A percentile compares a stretch with the other conserved stretches of the same genome.
These are phyloP conservation scores for Willisornis vidua DNA, from an alignment of 2,113 vertebrate species.

Conservation along the genomic window DNA sequence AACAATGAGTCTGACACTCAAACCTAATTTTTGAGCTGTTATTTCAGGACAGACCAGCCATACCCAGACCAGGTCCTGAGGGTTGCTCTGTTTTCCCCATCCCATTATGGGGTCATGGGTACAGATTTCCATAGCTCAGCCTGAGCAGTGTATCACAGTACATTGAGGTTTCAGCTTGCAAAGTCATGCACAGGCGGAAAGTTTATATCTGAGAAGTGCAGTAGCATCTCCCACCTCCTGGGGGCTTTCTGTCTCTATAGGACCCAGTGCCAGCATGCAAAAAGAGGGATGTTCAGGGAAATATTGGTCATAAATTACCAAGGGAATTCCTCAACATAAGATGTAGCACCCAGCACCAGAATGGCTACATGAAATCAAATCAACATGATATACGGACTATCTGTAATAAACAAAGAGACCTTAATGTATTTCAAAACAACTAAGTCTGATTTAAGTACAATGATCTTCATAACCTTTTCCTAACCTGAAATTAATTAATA, in stretches of 20 bases:
- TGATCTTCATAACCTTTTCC: neutral
- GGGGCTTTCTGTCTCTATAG: neutral
- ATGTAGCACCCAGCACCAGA: neutral
- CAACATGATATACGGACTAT: neutral
- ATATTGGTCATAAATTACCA: neutral
- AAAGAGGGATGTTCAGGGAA: neutral
- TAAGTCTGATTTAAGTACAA: neutral
- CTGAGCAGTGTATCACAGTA: fast-evolving
- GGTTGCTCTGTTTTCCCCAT: neutral
- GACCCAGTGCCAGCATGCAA: neutral
- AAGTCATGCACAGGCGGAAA: neutral
- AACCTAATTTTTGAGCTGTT: neutral
- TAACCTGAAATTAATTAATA: neutral
- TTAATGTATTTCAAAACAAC: neutral
- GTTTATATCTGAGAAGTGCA: neutral
- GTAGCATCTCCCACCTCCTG: neutral
- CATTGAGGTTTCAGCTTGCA: neutral
- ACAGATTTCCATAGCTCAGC: fast-evolving
- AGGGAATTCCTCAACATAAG: neutral
- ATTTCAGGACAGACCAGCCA: neutral
- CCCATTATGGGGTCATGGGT: neutral
- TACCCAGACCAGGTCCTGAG: neutral
- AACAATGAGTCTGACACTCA: neutral
- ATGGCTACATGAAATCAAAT: neutral
- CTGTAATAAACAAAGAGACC: neutral